These are phyloP conservation scores for Cephalotes varians DNA, from an alignment of 2,888 invertebrate genomes.

Conservation along the genomic window DNA sequence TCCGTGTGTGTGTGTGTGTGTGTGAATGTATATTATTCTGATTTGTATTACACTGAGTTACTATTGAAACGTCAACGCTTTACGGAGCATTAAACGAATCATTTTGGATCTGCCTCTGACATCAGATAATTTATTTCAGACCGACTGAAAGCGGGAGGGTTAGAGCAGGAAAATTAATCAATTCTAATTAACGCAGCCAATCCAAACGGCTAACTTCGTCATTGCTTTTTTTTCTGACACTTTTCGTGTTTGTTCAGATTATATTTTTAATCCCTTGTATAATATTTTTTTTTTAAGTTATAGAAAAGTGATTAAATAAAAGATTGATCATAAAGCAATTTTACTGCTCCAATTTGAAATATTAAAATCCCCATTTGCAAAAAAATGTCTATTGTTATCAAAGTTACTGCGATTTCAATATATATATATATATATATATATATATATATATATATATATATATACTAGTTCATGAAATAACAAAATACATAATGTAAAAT, in stretches of 20 bases:
- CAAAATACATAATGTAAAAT: background rate
- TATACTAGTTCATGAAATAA: background rate
- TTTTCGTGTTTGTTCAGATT: constrained; percentile 26
- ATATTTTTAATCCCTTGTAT: constrained; percentile 13
- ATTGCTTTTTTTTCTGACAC: constrained; percentile 40
- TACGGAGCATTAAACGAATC: constrained; percentile 79
- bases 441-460: background rate
- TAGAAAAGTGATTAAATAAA: constrained; percentile 17
- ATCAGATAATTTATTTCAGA: constrained; percentile 77
- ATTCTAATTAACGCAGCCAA: constrained; percentile 82
- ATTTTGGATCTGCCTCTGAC: constrained; percentile 78
- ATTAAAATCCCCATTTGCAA: background rate
- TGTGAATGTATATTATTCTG: constrained; percentile 20
- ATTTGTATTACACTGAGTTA: constrained; percentile 15
- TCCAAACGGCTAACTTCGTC: constrained; percentile 66
- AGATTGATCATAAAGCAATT: background rate
- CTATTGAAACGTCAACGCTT: constrained; percentile 62
- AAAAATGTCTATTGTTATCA: background rate
- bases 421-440: background rate
- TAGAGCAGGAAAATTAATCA: constrained; percentile 78
- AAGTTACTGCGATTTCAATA: background rate
- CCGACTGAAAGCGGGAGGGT: constrained; percentile 58
- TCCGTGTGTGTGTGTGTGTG: background rate
- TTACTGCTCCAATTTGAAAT: background rate
- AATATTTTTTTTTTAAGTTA: background rate